Percentiles rank a stretch among this genome's conserved stretches.
phyloP scores from a whole-genome alignment of 2,888 invertebrate genomes.

The Dryobota labecula region DNA sequence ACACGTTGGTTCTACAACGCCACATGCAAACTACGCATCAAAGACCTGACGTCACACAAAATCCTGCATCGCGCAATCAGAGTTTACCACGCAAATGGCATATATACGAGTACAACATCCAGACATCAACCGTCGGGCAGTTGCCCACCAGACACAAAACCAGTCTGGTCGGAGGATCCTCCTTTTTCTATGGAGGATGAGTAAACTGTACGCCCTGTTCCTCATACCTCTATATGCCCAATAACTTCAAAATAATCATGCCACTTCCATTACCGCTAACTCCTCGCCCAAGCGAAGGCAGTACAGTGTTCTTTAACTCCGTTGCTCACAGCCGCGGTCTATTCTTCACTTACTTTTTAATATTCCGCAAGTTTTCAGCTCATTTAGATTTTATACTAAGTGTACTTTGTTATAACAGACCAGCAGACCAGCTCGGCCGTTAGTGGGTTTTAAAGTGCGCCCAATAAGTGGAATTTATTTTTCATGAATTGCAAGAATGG shows the following conservation, averaged over 20 bases:
- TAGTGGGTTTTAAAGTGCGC: conserved; percentile 55
- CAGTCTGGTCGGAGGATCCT: no score
- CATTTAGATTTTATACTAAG: conserved; percentile 78
- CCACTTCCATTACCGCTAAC: conserved; percentile 64
- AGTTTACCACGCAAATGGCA: no score
- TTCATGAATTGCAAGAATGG: conserved; percentile 33
- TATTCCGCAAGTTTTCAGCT: conserved; percentile 83
- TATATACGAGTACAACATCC: no score
- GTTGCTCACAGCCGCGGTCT: conserved; percentile 78
- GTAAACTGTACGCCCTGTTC: no score
- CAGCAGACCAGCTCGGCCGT: conserved; percentile 40
- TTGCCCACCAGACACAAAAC: no score
- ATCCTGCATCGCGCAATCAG: no score
- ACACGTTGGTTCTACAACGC: no score
- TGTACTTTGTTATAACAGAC: conserved; percentile 68
- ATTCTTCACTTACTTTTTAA: conserved; percentile 84
- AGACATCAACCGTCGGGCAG: no score
- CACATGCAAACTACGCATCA: no score
- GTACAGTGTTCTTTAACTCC: conserved; percentile 78
- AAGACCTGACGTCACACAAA: no score
- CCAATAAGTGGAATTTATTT: conserved; percentile 56
- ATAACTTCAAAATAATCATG: not conserved
- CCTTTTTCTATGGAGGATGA: no score
- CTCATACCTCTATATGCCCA: no score
- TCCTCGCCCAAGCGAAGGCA: conserved; percentile 52